phyloP scores from a whole-genome alignment of 2,888 invertebrate genomes.

The Thalpophila matura region DNA sequence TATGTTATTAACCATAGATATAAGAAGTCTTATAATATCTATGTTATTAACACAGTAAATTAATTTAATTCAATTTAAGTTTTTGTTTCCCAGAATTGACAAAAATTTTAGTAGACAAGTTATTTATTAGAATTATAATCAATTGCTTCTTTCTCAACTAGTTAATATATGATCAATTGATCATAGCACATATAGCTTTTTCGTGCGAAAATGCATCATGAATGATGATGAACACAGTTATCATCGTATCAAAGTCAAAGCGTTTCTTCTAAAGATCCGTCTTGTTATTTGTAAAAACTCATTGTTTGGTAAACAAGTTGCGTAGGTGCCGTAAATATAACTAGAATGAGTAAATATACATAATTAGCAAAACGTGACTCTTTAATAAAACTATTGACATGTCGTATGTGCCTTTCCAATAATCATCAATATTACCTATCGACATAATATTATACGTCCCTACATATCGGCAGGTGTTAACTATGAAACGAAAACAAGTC shows the following conservation, averaged over 20 bases:
- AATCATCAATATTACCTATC: conserved; percentile 32
- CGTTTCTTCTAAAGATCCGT: neutral
- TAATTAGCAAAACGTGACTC: conserved; percentile 28
- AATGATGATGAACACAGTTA: neutral
- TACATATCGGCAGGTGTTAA: conserved; percentile 36
- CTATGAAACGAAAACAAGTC: conserved; percentile 48
- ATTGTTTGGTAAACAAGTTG: conserved; percentile 19
- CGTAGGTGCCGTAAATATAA: conserved; percentile 4
- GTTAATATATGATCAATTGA: too few relatives aligned
- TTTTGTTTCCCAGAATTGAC: too few relatives aligned
- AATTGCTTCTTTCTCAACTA: neutral
- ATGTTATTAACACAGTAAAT: too few relatives aligned
- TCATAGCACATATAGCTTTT: neutral
- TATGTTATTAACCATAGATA: too few relatives aligned
- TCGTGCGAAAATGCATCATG: neutral
- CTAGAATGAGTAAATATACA: conserved; percentile 15
- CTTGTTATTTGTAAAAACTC: neutral
- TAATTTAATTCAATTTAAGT: too few relatives aligned
- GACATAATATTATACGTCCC: conserved; percentile 39
- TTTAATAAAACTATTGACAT: conserved; percentile 27
- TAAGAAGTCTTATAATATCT: too few relatives aligned
- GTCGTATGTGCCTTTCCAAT: conserved; percentile 49
- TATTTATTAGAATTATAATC: too few relatives aligned
- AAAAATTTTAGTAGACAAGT: too few relatives aligned
- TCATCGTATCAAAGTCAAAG: neutral